These are phyloP conservation scores for Fragum sueziense DNA, from an alignment of 2,888 invertebrate genomes.

Conservation along the genomic window DNA sequence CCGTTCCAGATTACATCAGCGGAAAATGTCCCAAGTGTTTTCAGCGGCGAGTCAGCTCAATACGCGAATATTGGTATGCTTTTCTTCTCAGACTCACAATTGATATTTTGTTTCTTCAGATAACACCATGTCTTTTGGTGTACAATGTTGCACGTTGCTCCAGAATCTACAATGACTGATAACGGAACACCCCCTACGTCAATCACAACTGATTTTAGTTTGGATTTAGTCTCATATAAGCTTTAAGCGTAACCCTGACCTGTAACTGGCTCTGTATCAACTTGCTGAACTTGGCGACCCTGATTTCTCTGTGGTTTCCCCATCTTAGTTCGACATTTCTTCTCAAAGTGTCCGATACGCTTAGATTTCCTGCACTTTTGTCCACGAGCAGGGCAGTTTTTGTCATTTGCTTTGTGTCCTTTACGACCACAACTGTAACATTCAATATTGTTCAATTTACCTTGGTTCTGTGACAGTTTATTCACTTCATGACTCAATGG, in stretches of 20 bases:
- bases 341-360: conserved; percentile 18
- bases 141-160: neutral
- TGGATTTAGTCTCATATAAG: neutral
- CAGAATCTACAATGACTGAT: conserved; percentile 6
- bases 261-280: neutral
- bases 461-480: neutral
- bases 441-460: neutral
- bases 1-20: neutral
- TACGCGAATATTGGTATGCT: conserved; percentile 26
- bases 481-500: too few species aligned
- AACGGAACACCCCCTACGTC: neutral
- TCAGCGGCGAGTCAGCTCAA: conserved; percentile 30
- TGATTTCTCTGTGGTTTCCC: neutral
- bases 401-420: conserved; percentile 6
- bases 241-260: neutral
- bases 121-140: conserved; percentile 6
- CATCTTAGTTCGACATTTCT: conserved; percentile 1
- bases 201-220: neutral
- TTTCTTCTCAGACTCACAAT: neutral
- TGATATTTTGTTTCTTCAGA: neutral
- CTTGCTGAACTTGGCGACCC: neutral
- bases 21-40: conserved; percentile 25
- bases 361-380: conserved; percentile 8
- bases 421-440: conserved; percentile 1
- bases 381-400: conserved; percentile 3